A percentile compares a stretch with the other conserved stretches of the same genome.
These are phyloP conservation scores for Aleiodes leptofemur DNA, from an alignment of 2,888 invertebrate genomes.

Conservation along the genomic window DNA sequence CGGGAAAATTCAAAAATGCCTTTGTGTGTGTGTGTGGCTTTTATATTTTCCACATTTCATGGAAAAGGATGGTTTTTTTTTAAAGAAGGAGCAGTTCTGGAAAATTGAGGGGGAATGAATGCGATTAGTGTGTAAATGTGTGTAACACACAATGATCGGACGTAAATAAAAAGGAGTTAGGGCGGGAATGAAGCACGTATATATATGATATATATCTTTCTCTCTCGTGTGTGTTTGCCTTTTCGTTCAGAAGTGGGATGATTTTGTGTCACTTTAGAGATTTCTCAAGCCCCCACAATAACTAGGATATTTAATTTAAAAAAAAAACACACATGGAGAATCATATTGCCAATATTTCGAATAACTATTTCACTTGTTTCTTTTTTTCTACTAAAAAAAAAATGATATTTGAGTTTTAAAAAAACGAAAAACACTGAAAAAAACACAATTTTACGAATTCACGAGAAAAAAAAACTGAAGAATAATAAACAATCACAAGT, in stretches of 20 bases:
- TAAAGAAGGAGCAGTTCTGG: too few relatives aligned
- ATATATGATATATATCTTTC: background rate
- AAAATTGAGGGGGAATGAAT: too few relatives aligned
- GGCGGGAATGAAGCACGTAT: background rate
- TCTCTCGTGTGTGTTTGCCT: too few relatives aligned
- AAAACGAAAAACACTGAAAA: too few relatives aligned
- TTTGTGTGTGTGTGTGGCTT: too few relatives aligned
- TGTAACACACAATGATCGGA: background rate
- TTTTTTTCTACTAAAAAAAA: background rate
- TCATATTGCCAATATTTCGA: background rate
- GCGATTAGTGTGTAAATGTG: too few relatives aligned
- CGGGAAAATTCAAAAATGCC: too few relatives aligned
- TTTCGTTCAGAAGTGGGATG: background rate
- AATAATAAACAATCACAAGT: conserved; percentile 27
- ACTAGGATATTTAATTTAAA: too few relatives aligned
- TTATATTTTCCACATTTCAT: too few relatives aligned
- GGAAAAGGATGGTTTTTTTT: too few relatives aligned
- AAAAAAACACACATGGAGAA: background rate
- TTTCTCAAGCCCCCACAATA: too few relatives aligned
- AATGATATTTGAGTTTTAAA: too few relatives aligned
- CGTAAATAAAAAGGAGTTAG: background rate
- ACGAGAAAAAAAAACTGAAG: background rate
- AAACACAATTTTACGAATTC: background rate
- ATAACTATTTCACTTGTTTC: background rate
- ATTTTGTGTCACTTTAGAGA: background rate